phyloP scores from a whole-genome alignment of 2,888 invertebrate genomes.

The Halictus quadricinctus region DNA sequence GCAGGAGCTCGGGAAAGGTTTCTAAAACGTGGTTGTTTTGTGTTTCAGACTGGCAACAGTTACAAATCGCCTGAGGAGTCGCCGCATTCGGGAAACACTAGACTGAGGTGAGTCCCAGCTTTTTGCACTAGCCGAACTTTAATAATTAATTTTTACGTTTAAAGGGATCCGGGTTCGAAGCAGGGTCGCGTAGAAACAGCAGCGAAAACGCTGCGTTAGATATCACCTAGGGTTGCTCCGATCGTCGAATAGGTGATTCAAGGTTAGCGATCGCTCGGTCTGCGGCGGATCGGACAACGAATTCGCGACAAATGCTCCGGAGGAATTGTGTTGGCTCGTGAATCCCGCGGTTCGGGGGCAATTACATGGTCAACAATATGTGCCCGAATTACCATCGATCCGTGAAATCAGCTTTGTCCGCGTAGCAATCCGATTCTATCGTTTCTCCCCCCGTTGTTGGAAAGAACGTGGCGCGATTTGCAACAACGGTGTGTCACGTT shows the following conservation, averaged over 20 bases:
- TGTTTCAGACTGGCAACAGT: conserved; percentile 77
- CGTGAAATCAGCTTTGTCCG: conserved; percentile 16
- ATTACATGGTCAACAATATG: conserved; percentile 36
- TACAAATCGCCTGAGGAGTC: conserved; percentile 78
- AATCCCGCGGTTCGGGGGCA: conserved; percentile 11
- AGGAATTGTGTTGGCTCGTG: conserved; percentile 22
- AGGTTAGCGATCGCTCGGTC: background rate
- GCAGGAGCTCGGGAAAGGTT: background rate
- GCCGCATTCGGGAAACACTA: conserved; percentile 75
- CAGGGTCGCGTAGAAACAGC: background rate
- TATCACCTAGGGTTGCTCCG: conserved; percentile 1
- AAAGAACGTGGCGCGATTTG: background rate
- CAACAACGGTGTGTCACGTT: conserved; percentile 1
- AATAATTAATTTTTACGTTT: conserved; percentile 41
- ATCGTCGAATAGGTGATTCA: conserved; percentile 1
- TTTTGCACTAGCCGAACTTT: conserved; percentile 36
- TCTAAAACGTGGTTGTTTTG: conserved; percentile 41
- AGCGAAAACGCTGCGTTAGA: background rate
- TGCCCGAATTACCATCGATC: background rate
- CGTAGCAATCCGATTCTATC: conserved; percentile 1
- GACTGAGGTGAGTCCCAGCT: conserved; percentile 74
- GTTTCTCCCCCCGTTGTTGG: background rate
- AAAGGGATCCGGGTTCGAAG: conserved; percentile 31
- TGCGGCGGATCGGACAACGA: conserved; percentile 20
- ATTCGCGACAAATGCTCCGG: background rate